A percentile compares a stretch with the other conserved stretches of the same genome.
Evolutionary conservation across 2,888 invertebrate genomes (phyloP).

Genomic region (Lutraria lutraria): DNA sequence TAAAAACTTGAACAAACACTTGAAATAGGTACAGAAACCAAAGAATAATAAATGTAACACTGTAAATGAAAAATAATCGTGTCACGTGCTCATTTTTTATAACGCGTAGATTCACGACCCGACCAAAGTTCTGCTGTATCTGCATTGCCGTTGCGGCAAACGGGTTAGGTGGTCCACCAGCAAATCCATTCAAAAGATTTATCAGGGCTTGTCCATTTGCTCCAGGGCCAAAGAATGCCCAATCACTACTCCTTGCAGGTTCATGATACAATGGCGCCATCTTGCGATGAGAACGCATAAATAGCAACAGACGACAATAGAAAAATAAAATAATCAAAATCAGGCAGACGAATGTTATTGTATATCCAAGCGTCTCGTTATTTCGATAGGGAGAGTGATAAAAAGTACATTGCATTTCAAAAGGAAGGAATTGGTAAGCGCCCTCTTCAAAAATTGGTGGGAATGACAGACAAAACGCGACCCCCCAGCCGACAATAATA

Average conservation of each 20-base stretch:
- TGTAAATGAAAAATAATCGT: slow-evolving; percentile 79
- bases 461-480: slow-evolving; percentile 82
- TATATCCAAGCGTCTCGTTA: slow-evolving; percentile 83
- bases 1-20: slow-evolving; percentile 79
- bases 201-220: slow-evolving; percentile 82
- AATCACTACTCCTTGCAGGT: slow-evolving; percentile 82
- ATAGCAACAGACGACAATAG: slow-evolving; percentile 81
- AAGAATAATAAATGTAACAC: slow-evolving; percentile 73
- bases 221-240: slow-evolving; percentile 84
- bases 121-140: slow-evolving; percentile 73
- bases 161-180: slow-evolving; percentile 73
- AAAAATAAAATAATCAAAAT: slow-evolving; percentile 76
- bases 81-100: slow-evolving; percentile 82
- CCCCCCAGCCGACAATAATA: slow-evolving; percentile 79
- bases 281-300: slow-evolving; percentile 80
- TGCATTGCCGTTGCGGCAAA: slow-evolving; percentile 72
- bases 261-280: slow-evolving; percentile 82
- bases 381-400: slow-evolving; percentile 80
- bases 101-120: slow-evolving; percentile 80
- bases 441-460: slow-evolving; percentile 84
- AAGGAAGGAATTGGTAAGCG: slow-evolving; percentile 80
- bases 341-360: slow-evolving; percentile 79
- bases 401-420: slow-evolving; percentile 83
- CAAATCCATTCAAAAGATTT: slow-evolving; percentile 82
- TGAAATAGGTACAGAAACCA: slow-evolving; percentile 82